Base-by-base conservation (phyloP, 2,797 vertebrate genomes). In the Knipowitschia caucasica region DNA sequence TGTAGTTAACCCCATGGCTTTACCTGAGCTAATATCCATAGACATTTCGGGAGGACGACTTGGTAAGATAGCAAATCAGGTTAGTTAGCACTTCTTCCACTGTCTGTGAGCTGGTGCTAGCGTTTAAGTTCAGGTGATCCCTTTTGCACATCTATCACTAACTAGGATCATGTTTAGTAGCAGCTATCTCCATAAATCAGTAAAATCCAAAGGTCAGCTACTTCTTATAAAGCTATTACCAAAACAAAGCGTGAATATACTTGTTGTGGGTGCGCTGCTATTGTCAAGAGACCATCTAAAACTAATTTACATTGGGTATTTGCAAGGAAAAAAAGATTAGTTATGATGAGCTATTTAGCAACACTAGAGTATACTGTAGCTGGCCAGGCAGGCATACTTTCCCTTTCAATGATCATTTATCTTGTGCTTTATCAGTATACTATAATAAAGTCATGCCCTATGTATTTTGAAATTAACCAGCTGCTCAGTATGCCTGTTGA, bases 11-110 rank as follows among this genome's bases (percentile, higher is more conserved):
- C 26, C 17, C 3, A 21, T 43, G 24, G 4, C 30, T 14, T n/a
- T 64, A 77, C 62, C 66, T 77, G 35, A 24, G 50, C n/a, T 43
- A 38, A 52, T 38, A 66, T 44, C 0, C 59, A 52, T 53, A 31
- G 7, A 23, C 59, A 59, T 58, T 55, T 46, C 20, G 5, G n/a
- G 5, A 65, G 14, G 24, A 26, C 30, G n/a, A 34, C 66, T 67
- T 50, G 72, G n/a, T 71, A 69, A 65, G 62, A 64, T 56, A 78
- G 80, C 69, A 11, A 14, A 21, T 7, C 7, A 36, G 29, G 51
- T 66, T 83, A 82, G 79, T 73, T 34, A 15, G 11, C n/a, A 7
- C 31, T 11, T 24, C n/a, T 18, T 39, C 36, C 3, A 21, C 10
- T 24, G 11, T 36, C 10, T 24, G 11, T 36, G 24, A 56, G 50